Evolutionary conservation across 1,140 invertebrate species (phyloP).

Genomic region (Eriocheir sinensis): DNA sequence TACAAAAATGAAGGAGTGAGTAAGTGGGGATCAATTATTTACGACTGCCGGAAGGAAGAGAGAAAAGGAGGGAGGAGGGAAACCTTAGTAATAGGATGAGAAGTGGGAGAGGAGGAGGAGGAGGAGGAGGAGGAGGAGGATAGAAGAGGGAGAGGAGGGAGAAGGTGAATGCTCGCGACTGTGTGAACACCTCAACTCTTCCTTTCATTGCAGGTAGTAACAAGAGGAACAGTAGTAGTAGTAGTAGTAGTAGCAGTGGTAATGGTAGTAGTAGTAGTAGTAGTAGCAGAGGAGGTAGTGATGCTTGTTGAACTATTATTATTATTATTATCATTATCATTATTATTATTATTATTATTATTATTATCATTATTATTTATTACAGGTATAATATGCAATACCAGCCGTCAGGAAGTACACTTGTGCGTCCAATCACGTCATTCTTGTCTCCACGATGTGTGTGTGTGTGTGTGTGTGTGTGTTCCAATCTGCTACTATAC

Average conservation of each 20-base stretch:
- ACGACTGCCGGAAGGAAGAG: not conserved
- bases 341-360: not conserved
- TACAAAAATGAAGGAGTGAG: too few species aligned
- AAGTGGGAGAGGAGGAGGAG: too few species aligned
- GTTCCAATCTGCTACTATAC: too few species aligned
- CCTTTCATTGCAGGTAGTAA: not conserved
- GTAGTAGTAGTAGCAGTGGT: not conserved
- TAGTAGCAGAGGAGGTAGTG: constrained; percentile 1
- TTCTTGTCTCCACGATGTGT: too few species aligned
- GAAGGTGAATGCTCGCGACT: not conserved
- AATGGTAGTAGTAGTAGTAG: not conserved
- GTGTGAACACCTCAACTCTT: not conserved
- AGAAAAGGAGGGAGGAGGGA: not conserved
- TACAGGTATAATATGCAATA: too few species aligned
- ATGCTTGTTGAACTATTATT: not conserved
- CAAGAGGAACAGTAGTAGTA: too few species aligned
- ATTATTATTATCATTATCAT: not conserved
- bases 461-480: too few species aligned
- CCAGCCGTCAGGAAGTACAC: too few species aligned
- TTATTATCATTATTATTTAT: too few species aligned
- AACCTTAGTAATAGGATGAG: not conserved
- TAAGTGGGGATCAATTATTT: too few species aligned
- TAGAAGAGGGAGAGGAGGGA: not conserved
- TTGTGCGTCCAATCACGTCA: too few species aligned
- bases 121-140: not conserved